Evolutionary conservation across 2,888 invertebrate genomes (phyloP).

Genomic region (Dasypolia templi): DNA sequence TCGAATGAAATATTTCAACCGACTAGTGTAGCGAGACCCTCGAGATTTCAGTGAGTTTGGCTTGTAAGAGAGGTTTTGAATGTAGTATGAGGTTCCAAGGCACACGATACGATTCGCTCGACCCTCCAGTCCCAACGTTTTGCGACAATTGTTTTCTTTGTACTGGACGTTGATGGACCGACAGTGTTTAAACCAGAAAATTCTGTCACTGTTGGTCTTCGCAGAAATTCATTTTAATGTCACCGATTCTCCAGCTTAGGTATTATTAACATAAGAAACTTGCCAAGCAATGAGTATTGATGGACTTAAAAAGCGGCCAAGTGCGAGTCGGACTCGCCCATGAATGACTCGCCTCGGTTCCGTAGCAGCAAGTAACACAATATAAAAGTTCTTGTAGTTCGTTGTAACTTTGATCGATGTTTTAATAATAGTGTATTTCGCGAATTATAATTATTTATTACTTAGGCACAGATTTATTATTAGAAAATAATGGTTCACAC

Average conservation of each 20-base stretch:
- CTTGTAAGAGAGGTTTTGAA: conserved; percentile 29
- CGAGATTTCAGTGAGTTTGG: conserved; percentile 61
- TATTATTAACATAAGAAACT: background rate
- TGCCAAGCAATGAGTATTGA: background rate
- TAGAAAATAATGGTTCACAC: too few species aligned
- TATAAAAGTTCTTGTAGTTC: too few species aligned
- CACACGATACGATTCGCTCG: conserved; percentile 73
- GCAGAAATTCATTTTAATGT: conserved; percentile 13
- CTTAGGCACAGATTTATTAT: too few species aligned
- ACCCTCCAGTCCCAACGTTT: conserved; percentile 62
- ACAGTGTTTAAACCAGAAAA: conserved; percentile 64
- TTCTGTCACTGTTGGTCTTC: conserved; percentile 16
- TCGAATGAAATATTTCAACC: conserved; percentile 76
- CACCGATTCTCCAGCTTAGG: background rate
- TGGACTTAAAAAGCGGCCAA: too few species aligned
- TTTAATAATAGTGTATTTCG: too few species aligned
- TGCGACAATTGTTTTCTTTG: conserved; percentile 74
- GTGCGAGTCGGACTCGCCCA: too few species aligned
- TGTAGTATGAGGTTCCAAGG: conserved; percentile 35
- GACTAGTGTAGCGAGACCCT: conserved; percentile 71
- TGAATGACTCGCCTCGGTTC: too few species aligned
- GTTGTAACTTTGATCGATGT: too few species aligned
- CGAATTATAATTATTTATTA: too few species aligned
- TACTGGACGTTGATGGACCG: conserved; percentile 63
- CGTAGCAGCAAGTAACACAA: too few species aligned